phyloP scores from a whole-genome alignment of 2,888 invertebrate species.

The Heliconius hortense region DNA sequence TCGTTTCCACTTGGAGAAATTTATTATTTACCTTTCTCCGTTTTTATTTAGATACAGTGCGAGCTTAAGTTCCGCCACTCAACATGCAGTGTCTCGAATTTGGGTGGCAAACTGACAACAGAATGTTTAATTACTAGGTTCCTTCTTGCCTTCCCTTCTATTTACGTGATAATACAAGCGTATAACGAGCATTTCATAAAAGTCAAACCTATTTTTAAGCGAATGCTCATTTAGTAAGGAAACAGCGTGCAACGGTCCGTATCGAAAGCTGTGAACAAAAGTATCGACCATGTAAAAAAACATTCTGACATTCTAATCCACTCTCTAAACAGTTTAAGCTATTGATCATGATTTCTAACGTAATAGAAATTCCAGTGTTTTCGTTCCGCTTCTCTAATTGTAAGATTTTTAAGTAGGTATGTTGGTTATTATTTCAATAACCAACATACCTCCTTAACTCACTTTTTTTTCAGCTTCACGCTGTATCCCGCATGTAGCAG shows the following conservation, averaged over 20 bases:
- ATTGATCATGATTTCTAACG: slow-evolving; percentile 38
- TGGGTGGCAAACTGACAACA: too few species aligned
- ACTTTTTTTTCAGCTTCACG: neutral
- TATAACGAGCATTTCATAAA: neutral
- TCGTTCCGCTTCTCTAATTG: slow-evolving; percentile 29
- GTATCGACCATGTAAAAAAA: slow-evolving; percentile 9
- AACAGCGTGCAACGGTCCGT: slow-evolving; percentile 11
- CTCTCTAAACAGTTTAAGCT: slow-evolving; percentile 40
- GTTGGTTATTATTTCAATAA: slow-evolving; percentile 26
- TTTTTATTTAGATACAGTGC: too few species aligned
- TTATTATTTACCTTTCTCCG: too few species aligned
- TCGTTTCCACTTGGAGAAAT: too few species aligned
- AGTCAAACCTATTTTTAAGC: neutral
- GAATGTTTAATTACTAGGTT: too few species aligned
- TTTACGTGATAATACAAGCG: neutral
- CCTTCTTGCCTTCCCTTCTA: too few species aligned
- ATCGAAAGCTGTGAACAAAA: slow-evolving; percentile 10
- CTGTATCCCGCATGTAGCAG: too few species aligned
- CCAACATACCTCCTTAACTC: too few species aligned
- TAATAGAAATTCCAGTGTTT: slow-evolving; percentile 36
- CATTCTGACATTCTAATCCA: slow-evolving; percentile 33
- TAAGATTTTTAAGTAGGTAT: slow-evolving; percentile 22
- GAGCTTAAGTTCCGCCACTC: too few species aligned
- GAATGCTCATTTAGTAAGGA: neutral
- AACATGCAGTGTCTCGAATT: too few species aligned